phyloP scores from a whole-genome alignment of 2,888 invertebrate species.

The Autographa gamma region DNA sequence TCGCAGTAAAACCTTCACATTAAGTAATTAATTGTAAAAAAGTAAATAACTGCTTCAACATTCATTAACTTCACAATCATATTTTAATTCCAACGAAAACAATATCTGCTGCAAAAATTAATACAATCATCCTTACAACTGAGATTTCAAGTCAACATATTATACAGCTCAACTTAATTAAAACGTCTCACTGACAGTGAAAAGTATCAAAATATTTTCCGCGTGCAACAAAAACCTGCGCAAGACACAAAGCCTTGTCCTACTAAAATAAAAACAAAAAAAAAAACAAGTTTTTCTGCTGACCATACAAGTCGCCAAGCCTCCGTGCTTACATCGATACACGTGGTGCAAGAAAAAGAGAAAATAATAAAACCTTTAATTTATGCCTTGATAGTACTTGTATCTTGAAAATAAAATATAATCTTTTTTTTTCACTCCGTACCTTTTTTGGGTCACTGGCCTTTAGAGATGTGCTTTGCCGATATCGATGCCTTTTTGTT shows the following conservation, averaged over 20 bases:
- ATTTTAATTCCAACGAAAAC: too few relatives aligned
- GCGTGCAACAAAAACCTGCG: conserved; percentile 22
- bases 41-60: too few relatives aligned
- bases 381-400: conserved; percentile 88
- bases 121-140: neutral
- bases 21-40: too few relatives aligned
- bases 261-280: conserved; percentile 53
- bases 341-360: conserved; percentile 85
- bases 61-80: too few relatives aligned
- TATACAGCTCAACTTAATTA: neutral
- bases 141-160: neutral
- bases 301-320: conserved; percentile 74
- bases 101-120: neutral
- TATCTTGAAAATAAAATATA: conserved; percentile 88
- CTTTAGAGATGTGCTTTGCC: conserved; percentile 77
- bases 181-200: conserved; percentile 6
- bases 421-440: conserved; percentile 74
- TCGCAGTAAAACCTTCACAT: too few relatives aligned
- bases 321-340: conserved; percentile 78
- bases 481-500: conserved; percentile 64
- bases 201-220: conserved; percentile 42
- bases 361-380: conserved; percentile 87
- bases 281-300: conserved; percentile 70
- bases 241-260: conserved; percentile 40
- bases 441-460: conserved; percentile 85